These are phyloP conservation scores for Paradoxurus hermaphroditus DNA, from an alignment of 2,113 vertebrate genomes.

Conservation along the genomic window DNA sequence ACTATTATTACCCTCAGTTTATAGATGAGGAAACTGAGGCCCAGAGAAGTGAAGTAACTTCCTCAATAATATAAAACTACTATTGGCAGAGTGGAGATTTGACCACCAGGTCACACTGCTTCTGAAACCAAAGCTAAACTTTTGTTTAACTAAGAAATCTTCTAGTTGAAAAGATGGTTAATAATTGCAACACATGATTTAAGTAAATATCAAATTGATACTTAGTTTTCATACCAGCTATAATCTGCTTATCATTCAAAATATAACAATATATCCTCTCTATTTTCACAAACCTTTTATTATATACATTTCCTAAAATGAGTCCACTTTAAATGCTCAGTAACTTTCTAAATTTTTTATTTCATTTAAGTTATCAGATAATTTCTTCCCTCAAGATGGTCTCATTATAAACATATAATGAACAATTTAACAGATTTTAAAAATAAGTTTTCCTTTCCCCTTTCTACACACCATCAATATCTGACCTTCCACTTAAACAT, in stretches of 20 bases:
- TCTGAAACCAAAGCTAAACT: background rate
- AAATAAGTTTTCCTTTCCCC: background rate
- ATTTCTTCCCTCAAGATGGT: background rate
- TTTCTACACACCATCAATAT: slow-evolving; percentile 34
- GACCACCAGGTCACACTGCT: background rate
- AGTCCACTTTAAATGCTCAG: slow-evolving; percentile 53
- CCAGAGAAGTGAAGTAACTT: background rate
- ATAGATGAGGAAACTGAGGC: background rate
- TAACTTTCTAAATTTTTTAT: background rate
- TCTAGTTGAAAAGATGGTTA: background rate
- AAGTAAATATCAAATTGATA: slow-evolving; percentile 73
- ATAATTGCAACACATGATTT: slow-evolving; percentile 58
- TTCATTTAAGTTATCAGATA: background rate
- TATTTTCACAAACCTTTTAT: slow-evolving; percentile 72
- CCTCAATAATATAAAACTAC: background rate
- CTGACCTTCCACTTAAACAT: background rate
- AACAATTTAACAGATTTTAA: background rate
- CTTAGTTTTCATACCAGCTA: slow-evolving; percentile 70
- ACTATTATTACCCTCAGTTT: background rate
- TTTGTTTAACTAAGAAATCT: background rate
- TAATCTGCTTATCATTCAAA: slow-evolving; percentile 78
- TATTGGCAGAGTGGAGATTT: background rate
- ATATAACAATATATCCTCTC: slow-evolving; percentile 77
- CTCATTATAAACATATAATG: slow-evolving; percentile 1
- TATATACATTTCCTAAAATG: slow-evolving; percentile 71